Evolutionary conservation across 2,888 invertebrate species (phyloP), one percentile per base, ranked within the genome.

Genomic region (Parascotia fuliginaria): DNA sequence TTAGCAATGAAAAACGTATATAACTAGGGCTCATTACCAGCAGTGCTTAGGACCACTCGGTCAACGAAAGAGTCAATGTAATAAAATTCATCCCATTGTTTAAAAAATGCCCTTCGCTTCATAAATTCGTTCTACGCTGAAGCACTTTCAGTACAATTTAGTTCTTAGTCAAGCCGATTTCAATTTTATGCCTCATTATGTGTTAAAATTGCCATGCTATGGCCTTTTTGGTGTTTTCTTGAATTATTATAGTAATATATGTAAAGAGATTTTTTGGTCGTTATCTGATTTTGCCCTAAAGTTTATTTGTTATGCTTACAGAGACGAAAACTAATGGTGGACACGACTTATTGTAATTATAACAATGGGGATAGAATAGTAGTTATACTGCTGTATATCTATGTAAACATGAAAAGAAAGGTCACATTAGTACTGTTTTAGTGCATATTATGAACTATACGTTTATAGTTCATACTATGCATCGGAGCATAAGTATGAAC

Each of bases 131-230:
- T 75, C 75, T 77, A 75, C 70, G 71, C 65, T 73, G 62, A 70
- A 75, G 68, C 66, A 78, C 66, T 77, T 75, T 77, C 68, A 59
- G 69, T 66, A 55, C 65, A 76, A 61, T 78, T 80, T 77, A 75
- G 76, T 73, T 73, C 60, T 73, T 59, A 70, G 61, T 62, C 57
- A 54, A 46, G 50, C 54, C 56, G 51, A 62, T 62, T 67, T 58
- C 80, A 79, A 84, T 83, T 83, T 81, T 76, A 80, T 81, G 83
- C 74, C 67, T 79, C 79, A 77, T 81, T 82, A 75, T 79, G 73
- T 66, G 67, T 71, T 70, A 73, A 76, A 76, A 79, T 79, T 76
- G 73, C 70, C 68, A 70, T 68, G 57, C 65, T 67, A 73, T 68
- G 67, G 54, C 67, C 67, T 65, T 55, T n/a, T 72, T 70, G 58